Evolutionary conservation across 2,113 vertebrate species (phyloP), one percentile per base, ranked within the genome.

Genomic region (Bos indicus): DNA sequence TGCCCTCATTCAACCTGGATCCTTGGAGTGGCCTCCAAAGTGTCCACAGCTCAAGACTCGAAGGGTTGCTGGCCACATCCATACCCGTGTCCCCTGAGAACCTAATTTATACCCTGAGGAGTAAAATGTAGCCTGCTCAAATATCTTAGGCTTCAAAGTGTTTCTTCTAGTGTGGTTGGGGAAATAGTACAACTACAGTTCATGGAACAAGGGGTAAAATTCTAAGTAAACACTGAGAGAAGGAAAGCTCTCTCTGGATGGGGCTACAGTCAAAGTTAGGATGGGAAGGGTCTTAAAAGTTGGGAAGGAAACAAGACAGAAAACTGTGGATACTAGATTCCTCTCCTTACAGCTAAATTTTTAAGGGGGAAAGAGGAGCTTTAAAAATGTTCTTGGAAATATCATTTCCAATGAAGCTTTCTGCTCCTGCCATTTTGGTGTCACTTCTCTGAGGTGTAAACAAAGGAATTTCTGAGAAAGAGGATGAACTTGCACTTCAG

Each of bases 1-100:
- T 93, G 94, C 87, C 95, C 97, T 97, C 40, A 14, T 90, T 88
- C 91, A 71, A 48, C 87, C 71, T 26, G 15, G 33, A 33, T 62
- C 71, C 59, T 56, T 9, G 4, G 48, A 52, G 19, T 5, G 21
- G 56, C 11, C n/a, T 52, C 60, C 16, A 43, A 4, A 21, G 43
- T 43, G 43, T 46, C 36, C 33, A n/a, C 8, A 16, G 15, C 59
- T 85, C 19, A 11, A 56, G 88, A 57, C 51, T 81, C 52, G 52
- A 1, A 36, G 19, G 77, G 36, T 26, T 81, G 14, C 12, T 25
- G 40, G 84, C 8, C 93, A 88, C 3, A 48, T 14, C 80, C 9
- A 64, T 7, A 43, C 10, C 43, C 19, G 36, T 19, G 82, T 52
- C 59, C 71, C 59, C 89, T 56, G 80, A 40, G 40, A 59, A 36